These are phyloP conservation scores for Brevimyrus niger DNA, from an alignment of 2,113 vertebrate genomes.

Conservation along the genomic window DNA sequence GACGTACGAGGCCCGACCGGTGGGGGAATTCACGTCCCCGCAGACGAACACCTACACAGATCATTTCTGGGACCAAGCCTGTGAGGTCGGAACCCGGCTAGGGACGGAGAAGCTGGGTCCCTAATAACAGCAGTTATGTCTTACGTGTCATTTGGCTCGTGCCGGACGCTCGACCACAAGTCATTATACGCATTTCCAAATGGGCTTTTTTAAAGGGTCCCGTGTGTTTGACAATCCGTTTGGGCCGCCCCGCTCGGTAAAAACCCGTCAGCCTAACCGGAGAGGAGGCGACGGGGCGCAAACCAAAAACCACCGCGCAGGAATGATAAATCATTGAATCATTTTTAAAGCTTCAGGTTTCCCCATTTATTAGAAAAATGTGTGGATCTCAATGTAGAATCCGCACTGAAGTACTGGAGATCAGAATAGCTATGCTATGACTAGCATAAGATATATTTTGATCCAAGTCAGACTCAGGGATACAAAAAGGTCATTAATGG, in stretches of 20 bases:
- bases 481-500: background rate
- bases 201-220: slow-evolving; percentile 45
- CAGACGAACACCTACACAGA: slow-evolving; percentile 23
- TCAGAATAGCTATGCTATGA: background rate
- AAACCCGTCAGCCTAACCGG: background rate
- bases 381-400: background rate
- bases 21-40: background rate
- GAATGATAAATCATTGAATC: background rate
- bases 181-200: slow-evolving; percentile 65
- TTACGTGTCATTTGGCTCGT: slow-evolving; percentile 69
- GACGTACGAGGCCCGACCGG: background rate
- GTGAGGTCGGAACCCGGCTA: slow-evolving; percentile 49
- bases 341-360: background rate
- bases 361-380: background rate
- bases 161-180: slow-evolving; percentile 49
- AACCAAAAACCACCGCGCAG: background rate
- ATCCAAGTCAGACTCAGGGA: background rate
- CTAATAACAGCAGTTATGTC: slow-evolving; percentile 67
- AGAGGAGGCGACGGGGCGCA: background rate
- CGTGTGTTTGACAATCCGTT: slow-evolving; percentile 35
- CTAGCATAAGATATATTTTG: background rate
- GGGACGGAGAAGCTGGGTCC: slow-evolving; percentile 55
- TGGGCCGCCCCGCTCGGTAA: slow-evolving; percentile 7
- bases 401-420: background rate
- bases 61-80: background rate